Conservation (phyloP, 2,113 vertebrate genomes). For the Xiphophorus maculatus region DNA sequence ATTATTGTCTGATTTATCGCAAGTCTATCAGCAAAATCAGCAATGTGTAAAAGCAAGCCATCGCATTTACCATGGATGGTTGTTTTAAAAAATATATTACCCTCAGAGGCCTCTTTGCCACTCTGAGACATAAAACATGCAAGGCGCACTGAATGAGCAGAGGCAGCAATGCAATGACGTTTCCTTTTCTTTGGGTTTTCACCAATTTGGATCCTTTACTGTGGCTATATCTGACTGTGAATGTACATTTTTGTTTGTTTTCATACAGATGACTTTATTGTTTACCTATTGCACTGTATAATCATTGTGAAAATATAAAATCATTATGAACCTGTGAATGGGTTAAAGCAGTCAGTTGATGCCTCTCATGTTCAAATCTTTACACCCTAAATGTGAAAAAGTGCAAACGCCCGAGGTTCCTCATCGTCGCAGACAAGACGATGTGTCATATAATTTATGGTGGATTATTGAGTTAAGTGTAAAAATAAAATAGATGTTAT, state of each 20-base stretch:
- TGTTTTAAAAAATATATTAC: conserved; percentile 39
- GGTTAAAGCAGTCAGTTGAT: conserved; percentile 68
- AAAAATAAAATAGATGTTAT: conserved; percentile 77
- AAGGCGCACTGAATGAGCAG: conserved; percentile 27
- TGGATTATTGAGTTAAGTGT: conserved; percentile 73
- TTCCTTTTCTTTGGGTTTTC: conserved; percentile 35
- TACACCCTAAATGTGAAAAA: conserved; percentile 56
- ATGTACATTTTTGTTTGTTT: conserved; percentile 61
- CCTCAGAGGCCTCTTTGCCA: conserved; percentile 43
- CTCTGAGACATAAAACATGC: conserved; percentile 20
- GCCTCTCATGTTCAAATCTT: conserved; percentile 71
- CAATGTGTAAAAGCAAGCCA: conserved; percentile 60
- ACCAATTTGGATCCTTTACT: conserved; percentile 52
- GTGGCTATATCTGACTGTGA: conserved; percentile 70
- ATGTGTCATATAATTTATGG: conserved; percentile 70
- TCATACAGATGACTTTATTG: conserved; percentile 42
- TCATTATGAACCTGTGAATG: conserved; percentile 55
- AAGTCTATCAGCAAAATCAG: conserved; percentile 32
- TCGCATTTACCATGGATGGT: conserved; percentile 47
- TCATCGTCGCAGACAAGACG: conserved; percentile 47
- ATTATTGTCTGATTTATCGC: conserved; percentile 30
- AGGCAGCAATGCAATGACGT: conserved; percentile 32
- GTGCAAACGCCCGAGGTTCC: conserved; percentile 58
- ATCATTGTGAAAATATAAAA: conserved; percentile 64
- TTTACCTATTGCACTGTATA: conserved; percentile 66